A percentile compares a stretch with the other conserved stretches of the same genome.
Evolutionary conservation across 2,797 vertebrate genomes (phyloP).

Genomic region (Poecile montanus): DNA sequence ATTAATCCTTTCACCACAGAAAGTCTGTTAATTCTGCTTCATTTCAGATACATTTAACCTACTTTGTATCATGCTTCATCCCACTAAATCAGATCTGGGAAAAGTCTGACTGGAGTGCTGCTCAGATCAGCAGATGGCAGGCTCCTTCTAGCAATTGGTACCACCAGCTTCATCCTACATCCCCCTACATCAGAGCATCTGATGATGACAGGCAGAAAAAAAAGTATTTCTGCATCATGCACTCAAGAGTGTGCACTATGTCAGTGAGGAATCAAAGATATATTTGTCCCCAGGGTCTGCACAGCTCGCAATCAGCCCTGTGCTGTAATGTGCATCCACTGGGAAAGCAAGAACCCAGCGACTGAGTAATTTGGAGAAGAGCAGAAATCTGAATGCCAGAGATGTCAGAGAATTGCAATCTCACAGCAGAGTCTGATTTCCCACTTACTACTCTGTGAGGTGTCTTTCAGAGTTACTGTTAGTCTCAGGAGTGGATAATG

Average conservation of each 20-base stretch:
- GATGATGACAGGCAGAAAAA: slow-evolving; percentile 31
- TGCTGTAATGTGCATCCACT: neutral
- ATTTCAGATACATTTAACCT: neutral
- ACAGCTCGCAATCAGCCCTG: neutral
- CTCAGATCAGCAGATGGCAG: slow-evolving; percentile 70
- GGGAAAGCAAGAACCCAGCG: neutral
- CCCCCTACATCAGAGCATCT: slow-evolving; percentile 12
- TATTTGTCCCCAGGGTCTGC: neutral
- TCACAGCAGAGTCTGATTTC: neutral
- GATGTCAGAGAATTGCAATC: neutral
- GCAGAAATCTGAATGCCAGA: neutral
- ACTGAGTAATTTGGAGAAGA: neutral
- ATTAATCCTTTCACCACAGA: neutral
- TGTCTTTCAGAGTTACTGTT: neutral
- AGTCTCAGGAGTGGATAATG: neutral
- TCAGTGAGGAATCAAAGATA: neutral
- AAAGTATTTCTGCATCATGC: slow-evolving; percentile 6
- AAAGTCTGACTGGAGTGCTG: slow-evolving; percentile 6
- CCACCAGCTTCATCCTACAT: slow-evolving; percentile 22
- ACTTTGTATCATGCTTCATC: neutral
- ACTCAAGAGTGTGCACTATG: neutral
- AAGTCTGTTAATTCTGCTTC: neutral
- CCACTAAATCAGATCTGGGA: neutral
- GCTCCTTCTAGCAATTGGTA: slow-evolving; percentile 64
- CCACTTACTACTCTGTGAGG: neutral